A percentile compares a stretch with the other conserved stretches of the same genome.
These are phyloP conservation scores for Motacilla alba DNA, from an alignment of 2,113 vertebrate species.

Conservation along the genomic window DNA sequence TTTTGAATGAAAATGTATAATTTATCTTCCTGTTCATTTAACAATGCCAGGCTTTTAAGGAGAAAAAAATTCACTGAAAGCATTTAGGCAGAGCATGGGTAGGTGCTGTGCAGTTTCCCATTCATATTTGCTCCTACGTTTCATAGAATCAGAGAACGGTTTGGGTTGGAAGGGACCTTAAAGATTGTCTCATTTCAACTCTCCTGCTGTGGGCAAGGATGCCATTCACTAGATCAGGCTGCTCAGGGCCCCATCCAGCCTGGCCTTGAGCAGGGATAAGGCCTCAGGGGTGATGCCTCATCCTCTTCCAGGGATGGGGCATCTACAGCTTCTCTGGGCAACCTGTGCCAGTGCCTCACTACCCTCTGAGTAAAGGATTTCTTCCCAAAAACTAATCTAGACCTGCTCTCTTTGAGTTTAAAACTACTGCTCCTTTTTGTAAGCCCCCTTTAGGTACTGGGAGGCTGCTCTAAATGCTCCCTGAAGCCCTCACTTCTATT, in stretches of 20 bases:
- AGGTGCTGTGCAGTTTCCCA: background rate
- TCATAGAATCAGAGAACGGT: background rate
- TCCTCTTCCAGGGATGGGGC: background rate
- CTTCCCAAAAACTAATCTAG: background rate
- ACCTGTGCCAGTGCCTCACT: background rate
- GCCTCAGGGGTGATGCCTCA: too few relatives aligned
- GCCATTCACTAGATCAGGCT: background rate
- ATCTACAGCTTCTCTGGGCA: background rate
- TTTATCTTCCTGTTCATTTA: background rate
- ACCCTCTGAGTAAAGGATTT: background rate
- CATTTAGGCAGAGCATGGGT: background rate
- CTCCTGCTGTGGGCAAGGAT: background rate
- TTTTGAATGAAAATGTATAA: background rate
- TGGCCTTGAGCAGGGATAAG: background rate
- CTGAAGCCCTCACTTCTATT: background rate
- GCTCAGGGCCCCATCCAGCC: background rate
- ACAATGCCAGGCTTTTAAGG: background rate
- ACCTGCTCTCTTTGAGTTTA: background rate
- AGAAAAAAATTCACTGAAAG: background rate
- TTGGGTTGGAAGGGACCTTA: background rate
- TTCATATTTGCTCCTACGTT: background rate
- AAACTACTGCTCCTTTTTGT: background rate
- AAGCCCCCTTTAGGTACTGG: background rate
- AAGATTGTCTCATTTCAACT: background rate
- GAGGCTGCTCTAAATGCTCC: background rate